Conservation (phyloP, 2,888 invertebrate species). For the Lomographa bimaculata region DNA sequence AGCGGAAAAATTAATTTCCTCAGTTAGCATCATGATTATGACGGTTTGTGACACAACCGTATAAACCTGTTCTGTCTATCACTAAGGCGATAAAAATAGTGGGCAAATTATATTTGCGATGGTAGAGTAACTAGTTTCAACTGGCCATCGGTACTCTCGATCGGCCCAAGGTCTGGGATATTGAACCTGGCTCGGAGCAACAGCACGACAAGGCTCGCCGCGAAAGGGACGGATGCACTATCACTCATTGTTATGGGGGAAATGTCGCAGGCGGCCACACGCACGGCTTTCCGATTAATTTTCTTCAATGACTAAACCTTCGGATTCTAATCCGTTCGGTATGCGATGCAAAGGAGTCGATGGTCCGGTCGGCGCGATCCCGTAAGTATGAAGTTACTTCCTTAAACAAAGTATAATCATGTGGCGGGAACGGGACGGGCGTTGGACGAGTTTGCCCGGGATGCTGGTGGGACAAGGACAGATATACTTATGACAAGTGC, state of each 20-base stretch:
- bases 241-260: constrained; percentile 79
- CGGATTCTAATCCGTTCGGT: constrained; percentile 62
- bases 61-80: constrained; percentile 45
- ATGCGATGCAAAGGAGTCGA: constrained; percentile 67
- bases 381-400: constrained; percentile 67
- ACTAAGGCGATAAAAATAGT: constrained; percentile 62
- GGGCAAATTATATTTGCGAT: constrained; percentile 65
- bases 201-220: constrained; percentile 71
- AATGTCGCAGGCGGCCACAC: constrained; percentile 72
- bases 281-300: constrained; percentile 55
- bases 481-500: constrained; percentile 57
- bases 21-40: constrained; percentile 34
- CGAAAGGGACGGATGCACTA: constrained; percentile 77
- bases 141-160: constrained; percentile 65
- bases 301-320: constrained; percentile 60
- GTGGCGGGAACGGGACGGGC: constrained; percentile 39
- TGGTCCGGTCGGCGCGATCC: constrained; percentile 54
- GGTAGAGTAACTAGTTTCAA: constrained; percentile 73
- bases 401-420: constrained; percentile 63
- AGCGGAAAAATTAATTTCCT: constrained; percentile 60
- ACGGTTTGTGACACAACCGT: constrained; percentile 31
- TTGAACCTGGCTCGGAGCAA: constrained; percentile 78
- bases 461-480: constrained; percentile 37
- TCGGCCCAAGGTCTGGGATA: constrained; percentile 81
- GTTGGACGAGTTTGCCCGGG: constrained; percentile 22